Base-by-base conservation (phyloP, 2,888 invertebrate genomes). In the Drosophila koepferae region DNA sequence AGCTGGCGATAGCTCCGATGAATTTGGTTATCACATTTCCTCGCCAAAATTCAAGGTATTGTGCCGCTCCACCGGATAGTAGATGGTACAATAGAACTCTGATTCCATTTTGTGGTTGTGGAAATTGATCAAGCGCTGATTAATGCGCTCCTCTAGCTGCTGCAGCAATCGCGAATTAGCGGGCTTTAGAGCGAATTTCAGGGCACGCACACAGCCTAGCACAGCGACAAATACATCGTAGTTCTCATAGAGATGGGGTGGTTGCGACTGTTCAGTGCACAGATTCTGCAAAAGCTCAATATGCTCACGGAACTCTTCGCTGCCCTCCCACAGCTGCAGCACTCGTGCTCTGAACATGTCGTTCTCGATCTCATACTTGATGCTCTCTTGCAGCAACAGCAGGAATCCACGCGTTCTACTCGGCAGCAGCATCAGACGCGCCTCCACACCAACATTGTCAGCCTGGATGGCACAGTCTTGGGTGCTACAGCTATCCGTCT, bases 31-130 rank as follows among this genome's bases (percentile, higher is more conserved):
- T 70, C 18, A 74, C 2, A 23, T 43, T n/a, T 64, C 36, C 5
- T 65, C 46, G 49, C 23, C 31, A 0, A 74, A n/a, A 3, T 54
- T 59, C 0, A 65, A 36, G 7, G 51, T 2, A 68, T 79, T 75
- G 2, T 66, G 77, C 23, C 92, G 82, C 59, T 86, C 72, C 7
- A 92, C 90, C 0, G 92, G 93, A 75, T 91, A 90, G 55, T 89
- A 92, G 9, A 92, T 90, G 18, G 90, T 91, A 56, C 91, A 93
- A 61, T 85, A 90, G 66, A 92, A 90, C 72, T 92, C 90, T 4
- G 91, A 90, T 43, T 91, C 91, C 64, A 90, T 81, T 60, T 86
- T 84, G 9, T 77, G 78, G 54, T 78, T 89, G 55, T 93, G 92
- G 55, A 81, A 92, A 16, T 63, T 74, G 43, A 91, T 80, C 20